Base-by-base conservation (phyloP, 1,140 invertebrate genomes). In the Caenorhabditis elegans region DNA sequence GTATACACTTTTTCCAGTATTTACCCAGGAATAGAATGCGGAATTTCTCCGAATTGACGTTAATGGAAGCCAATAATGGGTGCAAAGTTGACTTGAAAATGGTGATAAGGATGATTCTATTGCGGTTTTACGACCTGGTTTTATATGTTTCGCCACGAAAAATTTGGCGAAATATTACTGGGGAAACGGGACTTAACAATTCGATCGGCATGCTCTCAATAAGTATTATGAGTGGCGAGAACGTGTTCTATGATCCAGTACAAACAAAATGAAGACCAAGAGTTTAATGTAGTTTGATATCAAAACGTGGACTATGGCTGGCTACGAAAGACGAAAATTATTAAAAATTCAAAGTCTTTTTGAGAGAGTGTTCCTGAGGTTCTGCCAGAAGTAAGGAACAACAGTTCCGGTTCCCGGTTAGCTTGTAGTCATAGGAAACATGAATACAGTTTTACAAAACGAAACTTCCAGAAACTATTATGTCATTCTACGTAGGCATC, bases 31-130 rank as follows among this genome's bases (percentile, higher is more conserved):
- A n/a, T n/a, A n/a, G 55, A 65, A 65, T 65, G 55, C 55, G 55
- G 55, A 65, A 36, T 36, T 65, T 65, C 55, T 65, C 31, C 17
- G 55, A 65, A 65, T 65, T 65, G 55, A 65, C 55, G 55, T 65
- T 65, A 65, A 65, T 65, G 31, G 55, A 34, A 65, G 55, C 55
- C 11, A 26, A 26, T 65, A 65, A 65, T 65, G 55, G 55, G 55
- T 31, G 55, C 55, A 65, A 65, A 65, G 55, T 65, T 65, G 55
- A 34, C 55, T 65, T 22, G 28, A 65, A 65, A 34, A 1, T 15
- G n/a, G 28, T 36, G 55, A 65, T 65, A 65, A 65, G 28, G 55
- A 15, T 19, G 13, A 17, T 34, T 65, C 5, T 43, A 43, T 43
- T n/a, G 11, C 17, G 28, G 17, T 34, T 34, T 65, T 65, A 65